phyloP scores from a whole-genome alignment of 2,888 invertebrate genomes.

The Serrognathus titanus region DNA sequence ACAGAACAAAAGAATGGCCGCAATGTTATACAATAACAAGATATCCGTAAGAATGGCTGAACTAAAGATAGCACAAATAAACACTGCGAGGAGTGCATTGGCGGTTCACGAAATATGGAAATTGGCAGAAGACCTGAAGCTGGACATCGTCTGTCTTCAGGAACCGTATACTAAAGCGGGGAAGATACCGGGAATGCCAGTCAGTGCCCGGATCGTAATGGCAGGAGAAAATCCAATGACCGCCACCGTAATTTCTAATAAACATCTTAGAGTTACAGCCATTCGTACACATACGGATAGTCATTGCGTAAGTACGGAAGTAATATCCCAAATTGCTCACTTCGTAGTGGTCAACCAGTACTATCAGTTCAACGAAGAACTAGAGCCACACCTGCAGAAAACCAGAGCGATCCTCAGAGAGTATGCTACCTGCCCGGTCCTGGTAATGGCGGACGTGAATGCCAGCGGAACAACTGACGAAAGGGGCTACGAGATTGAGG shows the following conservation, averaged over 20 bases:
- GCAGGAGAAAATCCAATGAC: too few species aligned
- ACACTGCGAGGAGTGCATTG: too few species aligned
- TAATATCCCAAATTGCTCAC: not conserved
- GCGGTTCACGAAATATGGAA: too few species aligned
- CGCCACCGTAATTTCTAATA: too few species aligned
- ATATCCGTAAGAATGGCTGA: constrained; percentile 1
- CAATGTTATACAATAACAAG: not conserved
- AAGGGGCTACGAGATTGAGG: constrained; percentile 4
- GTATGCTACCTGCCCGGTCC: not conserved
- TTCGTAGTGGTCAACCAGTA: constrained; percentile 3
- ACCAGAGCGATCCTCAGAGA: not conserved
- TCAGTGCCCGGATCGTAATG: too few species aligned
- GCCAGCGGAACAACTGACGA: not conserved
- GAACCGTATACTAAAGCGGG: too few species aligned
- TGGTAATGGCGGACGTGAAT: constrained; percentile 9
- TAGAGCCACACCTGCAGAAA: not conserved
- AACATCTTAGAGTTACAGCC: not conserved
- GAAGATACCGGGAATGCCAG: too few species aligned
- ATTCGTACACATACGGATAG: not conserved
- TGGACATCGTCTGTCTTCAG: too few species aligned
- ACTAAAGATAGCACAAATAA: too few species aligned
- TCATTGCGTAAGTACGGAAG: not conserved
- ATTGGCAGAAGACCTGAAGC: too few species aligned
- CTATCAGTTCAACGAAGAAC: constrained; percentile 3
- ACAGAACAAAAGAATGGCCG: not conserved